Percentiles rank a stretch among this genome's conserved stretches.
Conservation (phyloP, 2,113 vertebrate species). For the Microcebus ravelobensis region DNA sequence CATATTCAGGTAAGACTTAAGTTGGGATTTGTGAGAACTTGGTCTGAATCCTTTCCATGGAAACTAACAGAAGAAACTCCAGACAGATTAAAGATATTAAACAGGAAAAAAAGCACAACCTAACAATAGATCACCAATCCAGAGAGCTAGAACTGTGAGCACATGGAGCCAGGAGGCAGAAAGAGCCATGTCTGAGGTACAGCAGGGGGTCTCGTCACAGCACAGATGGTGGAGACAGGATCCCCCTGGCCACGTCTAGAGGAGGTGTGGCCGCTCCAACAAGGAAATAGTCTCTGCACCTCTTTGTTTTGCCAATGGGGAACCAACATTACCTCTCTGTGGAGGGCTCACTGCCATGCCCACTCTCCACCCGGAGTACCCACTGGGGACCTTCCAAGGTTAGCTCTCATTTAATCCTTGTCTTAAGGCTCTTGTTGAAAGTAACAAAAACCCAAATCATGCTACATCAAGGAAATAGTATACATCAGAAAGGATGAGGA, state of each 20-base stretch:
- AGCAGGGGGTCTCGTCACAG: background rate
- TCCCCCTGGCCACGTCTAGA: background rate
- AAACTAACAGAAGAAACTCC: conserved; percentile 21
- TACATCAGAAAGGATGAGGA: background rate
- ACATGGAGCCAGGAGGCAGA: background rate
- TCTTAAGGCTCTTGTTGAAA: background rate
- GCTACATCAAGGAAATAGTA: background rate
- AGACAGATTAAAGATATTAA: background rate
- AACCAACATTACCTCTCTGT: background rate
- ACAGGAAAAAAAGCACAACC: background rate
- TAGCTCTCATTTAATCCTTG: background rate
- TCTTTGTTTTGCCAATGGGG: background rate
- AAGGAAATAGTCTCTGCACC: background rate
- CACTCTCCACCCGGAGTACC: background rate
- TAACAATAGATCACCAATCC: background rate
- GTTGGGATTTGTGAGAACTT: background rate
- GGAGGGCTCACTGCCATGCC: background rate
- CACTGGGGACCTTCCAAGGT: background rate
- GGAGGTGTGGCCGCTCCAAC: background rate
- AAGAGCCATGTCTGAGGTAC: background rate
- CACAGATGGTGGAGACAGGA: background rate
- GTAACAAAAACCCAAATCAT: background rate
- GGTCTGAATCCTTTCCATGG: background rate
- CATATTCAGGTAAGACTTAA: background rate
- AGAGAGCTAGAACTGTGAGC: background rate